A percentile compares a stretch with the other conserved stretches of the same genome.
phyloP scores from a whole-genome alignment of 2,113 vertebrate species.

The Neolamprologus ventralis region DNA sequence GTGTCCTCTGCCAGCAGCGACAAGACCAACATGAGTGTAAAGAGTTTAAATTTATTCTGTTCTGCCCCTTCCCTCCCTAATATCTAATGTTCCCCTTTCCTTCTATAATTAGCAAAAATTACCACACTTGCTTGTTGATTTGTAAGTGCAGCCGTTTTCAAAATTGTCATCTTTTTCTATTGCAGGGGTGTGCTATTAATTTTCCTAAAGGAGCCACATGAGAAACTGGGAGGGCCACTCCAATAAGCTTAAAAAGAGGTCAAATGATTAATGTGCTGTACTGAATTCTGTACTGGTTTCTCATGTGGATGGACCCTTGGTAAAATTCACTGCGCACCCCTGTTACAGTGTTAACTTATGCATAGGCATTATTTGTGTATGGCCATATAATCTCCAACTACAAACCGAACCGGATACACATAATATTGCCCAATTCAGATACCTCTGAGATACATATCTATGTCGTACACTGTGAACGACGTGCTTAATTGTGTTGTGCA shows the following conservation, averaged over 20 bases:
- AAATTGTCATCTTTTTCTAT: not conserved
- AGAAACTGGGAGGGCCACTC: not conserved
- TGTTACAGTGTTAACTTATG: not conserved
- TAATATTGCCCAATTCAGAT: not conserved
- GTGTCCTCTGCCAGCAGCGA: constrained; percentile 81
- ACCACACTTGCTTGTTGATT: not conserved
- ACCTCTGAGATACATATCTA: not conserved
- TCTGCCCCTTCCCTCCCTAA: not conserved
- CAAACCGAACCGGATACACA: not conserved
- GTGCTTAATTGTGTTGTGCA: not conserved
- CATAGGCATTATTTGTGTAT: not conserved
- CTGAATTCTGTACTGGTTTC: not conserved
- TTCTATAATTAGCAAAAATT: not conserved
- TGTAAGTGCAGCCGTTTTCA: not conserved
- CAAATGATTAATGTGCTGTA: not conserved
- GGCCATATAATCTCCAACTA: not conserved
- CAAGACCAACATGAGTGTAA: constrained; percentile 80
- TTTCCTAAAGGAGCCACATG: not conserved
- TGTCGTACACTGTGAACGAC: not conserved
- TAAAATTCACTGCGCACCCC: not conserved
- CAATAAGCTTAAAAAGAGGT: not conserved
- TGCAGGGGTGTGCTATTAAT: not conserved
- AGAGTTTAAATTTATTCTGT: constrained; percentile 34
- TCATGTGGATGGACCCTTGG: not conserved
- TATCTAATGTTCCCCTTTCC: constrained; percentile 28